Evolutionary conservation across 2,888 invertebrate genomes (phyloP), one percentile per base, ranked within the genome.

Genomic region (Fragum whitleyi): DNA sequence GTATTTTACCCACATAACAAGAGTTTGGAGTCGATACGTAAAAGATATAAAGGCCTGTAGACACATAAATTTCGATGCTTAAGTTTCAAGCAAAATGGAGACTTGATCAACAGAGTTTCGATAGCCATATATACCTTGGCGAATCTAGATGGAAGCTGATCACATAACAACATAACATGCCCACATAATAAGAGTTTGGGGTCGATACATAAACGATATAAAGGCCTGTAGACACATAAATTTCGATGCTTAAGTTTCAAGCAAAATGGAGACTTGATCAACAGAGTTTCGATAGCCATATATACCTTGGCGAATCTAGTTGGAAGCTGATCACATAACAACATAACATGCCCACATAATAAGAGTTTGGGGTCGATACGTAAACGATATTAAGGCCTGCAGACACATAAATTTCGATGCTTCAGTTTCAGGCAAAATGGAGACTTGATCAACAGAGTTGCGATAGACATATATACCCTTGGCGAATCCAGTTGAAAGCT

Each of bases 401-500:
- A 65, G 65, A 65, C 65, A 42, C 65, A 65, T 65, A 42, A 65
- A 65, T n/a, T 65, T 65, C 36, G 9, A n/a, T 42, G 11, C 65
- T 9, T n/a, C 23, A 21, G 36, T 21, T 36, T 42, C 42, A 26
- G 21, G 26, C 65, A 65, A 26, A 65, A 36, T 23, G 16, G 47
- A 9, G 14, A 14, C 39, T 14, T 39, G n/a, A n/a, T n/a, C n/a
- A n/a, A n/a, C n/a, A n/a, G n/a, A n/a, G n/a, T n/a, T n/a, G n/a
- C n/a, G n/a, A n/a, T n/a, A n/a, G n/a, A n/a, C n/a, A n/a, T n/a
- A n/a, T n/a, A n/a, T n/a, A n/a, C n/a, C n/a, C n/a, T n/a, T n/a
- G n/a, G n/a, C n/a, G n/a, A n/a, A n/a, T n/a, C n/a, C n/a, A n/a
- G n/a, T n/a, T n/a, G n/a, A n/a, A n/a, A n/a, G n/a, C n/a, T n/a